Percentiles rank a stretch among this genome's conserved stretches.
These are phyloP conservation scores for Scomber scombrus DNA, from an alignment of 2,113 vertebrate genomes.

Conservation along the genomic window DNA sequence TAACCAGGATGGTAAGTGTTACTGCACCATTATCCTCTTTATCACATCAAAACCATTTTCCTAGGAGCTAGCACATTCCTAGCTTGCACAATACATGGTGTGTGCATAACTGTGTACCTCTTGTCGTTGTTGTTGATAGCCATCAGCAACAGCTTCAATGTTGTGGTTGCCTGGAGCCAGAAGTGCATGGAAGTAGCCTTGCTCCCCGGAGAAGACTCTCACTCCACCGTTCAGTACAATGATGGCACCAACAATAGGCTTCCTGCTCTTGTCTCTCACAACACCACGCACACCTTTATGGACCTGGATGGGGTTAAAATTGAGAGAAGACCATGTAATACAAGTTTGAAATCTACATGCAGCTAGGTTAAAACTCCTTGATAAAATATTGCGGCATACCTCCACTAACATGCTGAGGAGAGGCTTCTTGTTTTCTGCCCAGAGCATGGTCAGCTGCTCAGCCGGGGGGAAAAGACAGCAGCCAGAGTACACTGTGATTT, in stretches of 20 bases:
- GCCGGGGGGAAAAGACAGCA: conserved; percentile 93
- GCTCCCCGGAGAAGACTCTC: conserved; percentile 88
- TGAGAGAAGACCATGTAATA: neutral
- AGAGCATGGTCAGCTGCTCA: conserved; percentile 89
- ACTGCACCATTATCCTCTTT: no score
- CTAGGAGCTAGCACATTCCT: neutral
- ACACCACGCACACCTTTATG: conserved; percentile 95
- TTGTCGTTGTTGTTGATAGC: conserved; percentile 92
- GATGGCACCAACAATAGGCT: conserved; percentile 90
- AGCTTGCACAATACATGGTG: fast-evolving
- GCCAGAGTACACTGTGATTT: conserved; percentile 96
- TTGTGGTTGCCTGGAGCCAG: conserved; percentile 92
- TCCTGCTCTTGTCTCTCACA: conserved; percentile 93
- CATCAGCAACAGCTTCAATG: conserved; percentile 91
- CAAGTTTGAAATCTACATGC: neutral
- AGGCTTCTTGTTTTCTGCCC: conserved; percentile 94
- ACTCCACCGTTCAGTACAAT: conserved; percentile 91
- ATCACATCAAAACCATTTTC: no score
- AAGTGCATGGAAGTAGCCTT: conserved; percentile 93
- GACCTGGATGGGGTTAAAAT: conserved; percentile 83
- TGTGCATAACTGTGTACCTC: conserved; percentile 81
- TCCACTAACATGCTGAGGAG: conserved; percentile 97
- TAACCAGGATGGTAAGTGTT: no score
- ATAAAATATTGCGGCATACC: conserved; percentile 79
- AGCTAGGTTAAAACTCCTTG: neutral